phyloP scores from a whole-genome alignment of 2,113 vertebrate species.

The Echinops telfairi region DNA sequence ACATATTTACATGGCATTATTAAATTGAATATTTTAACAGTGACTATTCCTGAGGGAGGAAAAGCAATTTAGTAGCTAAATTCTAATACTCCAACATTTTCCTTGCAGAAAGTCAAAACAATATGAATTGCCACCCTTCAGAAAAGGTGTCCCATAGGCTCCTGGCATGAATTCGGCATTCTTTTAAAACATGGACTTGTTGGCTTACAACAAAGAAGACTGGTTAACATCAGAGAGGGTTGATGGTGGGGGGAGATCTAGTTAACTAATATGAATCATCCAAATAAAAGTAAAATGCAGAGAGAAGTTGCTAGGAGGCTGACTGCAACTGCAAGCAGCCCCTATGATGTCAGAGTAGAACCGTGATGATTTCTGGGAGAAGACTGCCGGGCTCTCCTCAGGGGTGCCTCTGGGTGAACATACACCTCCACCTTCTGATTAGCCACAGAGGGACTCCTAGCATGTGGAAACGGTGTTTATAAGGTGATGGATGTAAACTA shows the following conservation, averaged over 20 bases:
- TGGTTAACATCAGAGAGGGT: neutral
- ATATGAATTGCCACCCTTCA: neutral
- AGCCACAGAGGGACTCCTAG: neutral
- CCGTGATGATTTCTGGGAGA: neutral
- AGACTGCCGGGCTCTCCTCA: neutral
- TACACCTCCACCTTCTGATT: neutral
- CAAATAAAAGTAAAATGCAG: neutral
- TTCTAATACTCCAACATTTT: constrained; percentile 39
- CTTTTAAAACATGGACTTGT: neutral
- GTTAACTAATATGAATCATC: neutral
- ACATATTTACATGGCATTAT: constrained; percentile 20
- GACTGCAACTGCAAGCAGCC: neutral
- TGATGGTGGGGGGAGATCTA: neutral
- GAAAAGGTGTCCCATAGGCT: neutral
- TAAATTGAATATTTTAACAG: constrained; percentile 25
- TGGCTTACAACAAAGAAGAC: constrained; percentile 41
- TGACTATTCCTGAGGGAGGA: constrained; percentile 39
- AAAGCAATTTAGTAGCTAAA: neutral
- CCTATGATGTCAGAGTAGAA: neutral
- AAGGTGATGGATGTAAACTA: constrained; percentile 9
- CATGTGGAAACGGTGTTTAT: neutral
- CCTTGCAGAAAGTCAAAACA: neutral
- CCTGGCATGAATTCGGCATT: neutral
- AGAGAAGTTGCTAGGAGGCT: no score
- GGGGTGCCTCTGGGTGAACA: neutral